Evolutionary conservation across 1,140 invertebrate genomes (phyloP).

Genomic region (Aphaenogaster floridana): DNA sequence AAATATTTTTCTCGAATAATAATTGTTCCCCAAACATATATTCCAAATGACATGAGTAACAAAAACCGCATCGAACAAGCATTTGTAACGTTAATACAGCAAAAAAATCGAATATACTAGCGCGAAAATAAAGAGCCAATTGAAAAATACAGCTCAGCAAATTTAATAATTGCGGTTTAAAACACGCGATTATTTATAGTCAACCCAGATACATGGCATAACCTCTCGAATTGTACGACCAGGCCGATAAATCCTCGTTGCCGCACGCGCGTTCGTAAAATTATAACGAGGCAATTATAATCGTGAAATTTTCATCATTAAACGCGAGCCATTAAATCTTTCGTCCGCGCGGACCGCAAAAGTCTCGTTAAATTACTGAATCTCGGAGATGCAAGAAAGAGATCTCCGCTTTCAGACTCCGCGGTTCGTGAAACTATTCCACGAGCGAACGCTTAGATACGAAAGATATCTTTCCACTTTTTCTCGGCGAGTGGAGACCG

Average conservation of each 20-base stretch:
- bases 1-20: neutral
- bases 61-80: neutral
- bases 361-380: constrained; percentile 65
- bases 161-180: constrained; percentile 26
- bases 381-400: constrained; percentile 26
- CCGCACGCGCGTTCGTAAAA: constrained; percentile 10
- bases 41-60: neutral
- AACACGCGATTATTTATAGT: constrained; percentile 7
- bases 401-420: constrained; percentile 28
- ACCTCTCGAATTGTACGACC: neutral
- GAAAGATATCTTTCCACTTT: constrained; percentile 16
- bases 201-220: neutral
- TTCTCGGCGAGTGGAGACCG: constrained; percentile 19
- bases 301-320: constrained; percentile 34
- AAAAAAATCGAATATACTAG: neutral
- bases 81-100: neutral
- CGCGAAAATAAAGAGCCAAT: neutral
- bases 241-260: constrained; percentile 1
- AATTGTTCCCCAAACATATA: neutral
- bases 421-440: constrained; percentile 64
- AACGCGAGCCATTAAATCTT: constrained; percentile 35
- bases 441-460: constrained; percentile 57
- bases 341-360: constrained; percentile 24
- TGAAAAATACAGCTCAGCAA: neutral
- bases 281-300: constrained; percentile 49